Conservation (phyloP, 2,888 invertebrate species). For the Syrphus vitripennis region DNA sequence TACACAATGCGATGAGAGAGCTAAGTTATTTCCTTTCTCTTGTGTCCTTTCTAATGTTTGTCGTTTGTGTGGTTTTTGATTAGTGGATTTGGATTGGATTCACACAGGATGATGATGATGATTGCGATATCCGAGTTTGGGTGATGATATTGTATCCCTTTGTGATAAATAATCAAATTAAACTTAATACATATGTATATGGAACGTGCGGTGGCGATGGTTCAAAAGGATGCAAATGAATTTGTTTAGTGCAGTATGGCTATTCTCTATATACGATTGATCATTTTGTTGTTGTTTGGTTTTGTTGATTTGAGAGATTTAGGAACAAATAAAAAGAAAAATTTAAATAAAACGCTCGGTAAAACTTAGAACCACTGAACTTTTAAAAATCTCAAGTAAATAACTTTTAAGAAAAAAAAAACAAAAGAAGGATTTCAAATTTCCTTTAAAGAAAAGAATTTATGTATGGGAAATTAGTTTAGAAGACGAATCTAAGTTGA, state of each 20-base stretch:
- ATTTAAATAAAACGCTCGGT: too few relatives aligned
- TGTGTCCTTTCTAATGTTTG: constrained; percentile 54
- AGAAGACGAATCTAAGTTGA: too few relatives aligned
- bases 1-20: constrained; percentile 60
- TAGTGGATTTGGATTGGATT: constrained; percentile 37
- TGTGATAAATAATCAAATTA: constrained; percentile 30
- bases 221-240: constrained; percentile 4
- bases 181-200: neutral
- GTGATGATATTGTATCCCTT: neutral
- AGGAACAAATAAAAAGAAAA: too few relatives aligned
- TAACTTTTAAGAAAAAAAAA: too few relatives aligned
- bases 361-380: too few relatives aligned
- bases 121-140: neutral
- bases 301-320: neutral
- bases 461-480: too few relatives aligned
- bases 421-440: too few relatives aligned
- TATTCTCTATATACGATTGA: neutral
- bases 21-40: constrained; percentile 38
- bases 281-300: neutral
- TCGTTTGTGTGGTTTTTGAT: constrained; percentile 39
- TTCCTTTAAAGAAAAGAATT: too few relatives aligned
- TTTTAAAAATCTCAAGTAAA: too few relatives aligned
- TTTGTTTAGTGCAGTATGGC: constrained; percentile 8
- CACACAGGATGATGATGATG: constrained; percentile 10
- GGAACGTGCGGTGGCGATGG: neutral